Evolutionary conservation across 37 sponge, comb jelly and placozoan species (phyloP).

Genomic region (Beroe forskalii): DNA sequence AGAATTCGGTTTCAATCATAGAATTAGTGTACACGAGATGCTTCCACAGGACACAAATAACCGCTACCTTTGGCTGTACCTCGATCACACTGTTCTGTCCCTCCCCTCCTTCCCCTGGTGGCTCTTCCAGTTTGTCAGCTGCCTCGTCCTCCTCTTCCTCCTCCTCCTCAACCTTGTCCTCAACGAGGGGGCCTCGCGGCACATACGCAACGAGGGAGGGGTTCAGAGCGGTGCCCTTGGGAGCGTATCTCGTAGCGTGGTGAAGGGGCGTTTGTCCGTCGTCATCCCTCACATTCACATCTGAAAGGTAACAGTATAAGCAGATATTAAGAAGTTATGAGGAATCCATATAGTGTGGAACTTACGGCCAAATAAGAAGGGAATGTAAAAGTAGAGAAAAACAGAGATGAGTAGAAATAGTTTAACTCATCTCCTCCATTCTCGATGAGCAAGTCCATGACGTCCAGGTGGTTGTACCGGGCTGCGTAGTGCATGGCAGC

Average conservation of each 20-base stretch:
- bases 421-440: slow-evolving; percentile 25
- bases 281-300: slow-evolving; percentile 22
- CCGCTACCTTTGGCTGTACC: not conserved
- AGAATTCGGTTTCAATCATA: too few relatives aligned
- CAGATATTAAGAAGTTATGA: too few relatives aligned
- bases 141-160: not conserved
- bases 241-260: slow-evolving; percentile 57
- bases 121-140: not conserved
- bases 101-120: not conserved
- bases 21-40: too few relatives aligned
- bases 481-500: slow-evolving; percentile 58
- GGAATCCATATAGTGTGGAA: too few relatives aligned
- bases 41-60: too few relatives aligned
- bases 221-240: slow-evolving; percentile 59
- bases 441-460: slow-evolving; percentile 31
- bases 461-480: slow-evolving; percentile 53
- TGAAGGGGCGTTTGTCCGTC: slow-evolving; percentile 54
- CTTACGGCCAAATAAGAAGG: too few relatives aligned
- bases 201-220: slow-evolving; percentile 7
- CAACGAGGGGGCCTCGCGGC: not conserved
- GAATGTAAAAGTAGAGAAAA: too few relatives aligned
- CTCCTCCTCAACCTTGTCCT: not conserved
- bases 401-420: too few relatives aligned
- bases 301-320: not conserved
- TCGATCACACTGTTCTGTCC: not conserved